phyloP scores from a whole-genome alignment of 1,140 invertebrate species.

The Cylas formicarius region DNA sequence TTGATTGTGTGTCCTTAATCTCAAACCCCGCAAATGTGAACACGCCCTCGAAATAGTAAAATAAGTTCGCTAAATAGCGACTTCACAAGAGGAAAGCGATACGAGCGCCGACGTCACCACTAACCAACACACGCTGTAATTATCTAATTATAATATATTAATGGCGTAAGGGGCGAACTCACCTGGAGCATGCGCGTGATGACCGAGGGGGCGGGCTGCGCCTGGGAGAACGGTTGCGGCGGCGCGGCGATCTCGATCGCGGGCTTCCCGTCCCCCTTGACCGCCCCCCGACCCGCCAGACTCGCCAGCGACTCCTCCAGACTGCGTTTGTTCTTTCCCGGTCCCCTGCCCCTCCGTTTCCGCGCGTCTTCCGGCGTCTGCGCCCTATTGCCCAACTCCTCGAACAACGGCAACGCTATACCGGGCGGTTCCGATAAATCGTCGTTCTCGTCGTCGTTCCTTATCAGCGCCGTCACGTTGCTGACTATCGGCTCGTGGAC shows the following conservation, averaged over 20 bases:
- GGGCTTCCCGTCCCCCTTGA: no score
- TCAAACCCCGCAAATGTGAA: no score
- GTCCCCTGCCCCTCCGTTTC: slow-evolving; percentile 19
- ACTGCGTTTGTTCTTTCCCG: slow-evolving; percentile 23
- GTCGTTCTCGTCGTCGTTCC: slow-evolving; percentile 29
- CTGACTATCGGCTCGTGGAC: slow-evolving; percentile 24
- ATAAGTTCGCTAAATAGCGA: no score
- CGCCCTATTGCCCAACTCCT: slow-evolving; percentile 22
- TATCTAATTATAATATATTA: no score
- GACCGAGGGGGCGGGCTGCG: slow-evolving; percentile 46
- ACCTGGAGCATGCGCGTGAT: slow-evolving; percentile 56
- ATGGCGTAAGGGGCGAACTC: slow-evolving; percentile 39
- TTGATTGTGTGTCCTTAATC: no score
- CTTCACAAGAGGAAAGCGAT: background rate
- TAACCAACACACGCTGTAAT: background rate
- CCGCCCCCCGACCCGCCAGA: slow-evolving; percentile 24
- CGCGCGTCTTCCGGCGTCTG: slow-evolving; percentile 6
- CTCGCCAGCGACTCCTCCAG: slow-evolving; percentile 19
- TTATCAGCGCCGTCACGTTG: slow-evolving; percentile 21
- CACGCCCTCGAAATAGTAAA: no score
- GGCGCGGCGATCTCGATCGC: slow-evolving; percentile 40
- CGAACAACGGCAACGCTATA: slow-evolving; percentile 29
- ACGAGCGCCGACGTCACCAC: background rate
- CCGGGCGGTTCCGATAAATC: slow-evolving; percentile 35
- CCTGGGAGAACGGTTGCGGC: slow-evolving; percentile 43